Percentiles rank a stretch among this genome's conserved stretches.
Evolutionary conservation across 2,797 vertebrate species (phyloP).

Genomic region (Trachops cirrhosus): DNA sequence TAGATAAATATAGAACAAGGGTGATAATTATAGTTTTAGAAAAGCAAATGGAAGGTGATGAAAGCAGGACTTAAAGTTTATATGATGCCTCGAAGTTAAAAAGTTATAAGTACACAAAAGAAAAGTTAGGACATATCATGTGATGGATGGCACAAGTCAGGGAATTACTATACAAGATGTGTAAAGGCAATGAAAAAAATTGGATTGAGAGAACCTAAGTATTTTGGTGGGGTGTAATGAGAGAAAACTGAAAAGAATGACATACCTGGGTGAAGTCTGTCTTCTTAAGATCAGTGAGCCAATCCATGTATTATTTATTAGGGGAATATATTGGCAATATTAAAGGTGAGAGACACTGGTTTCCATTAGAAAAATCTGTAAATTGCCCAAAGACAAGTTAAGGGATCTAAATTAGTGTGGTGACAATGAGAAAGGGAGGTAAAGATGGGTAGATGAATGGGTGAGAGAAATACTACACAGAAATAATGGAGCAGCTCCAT

Average conservation of each 20-base stretch:
- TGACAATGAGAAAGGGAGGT: neutral
- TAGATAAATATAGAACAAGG: neutral
- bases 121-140: neutral
- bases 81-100: neutral
- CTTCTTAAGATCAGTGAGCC: neutral
- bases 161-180: neutral
- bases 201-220: neutral
- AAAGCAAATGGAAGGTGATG: neutral
- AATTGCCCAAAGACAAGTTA: neutral
- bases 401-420: neutral
- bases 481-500: neutral
- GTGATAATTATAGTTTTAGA: neutral
- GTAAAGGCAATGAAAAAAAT: neutral
- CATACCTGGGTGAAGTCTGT: neutral
- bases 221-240: neutral
- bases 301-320: neutral
- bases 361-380: neutral
- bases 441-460: neutral
- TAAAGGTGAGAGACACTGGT: neutral
- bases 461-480: neutral
- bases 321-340: neutral
- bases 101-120: neutral
- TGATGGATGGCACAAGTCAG: neutral
- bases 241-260: neutral
- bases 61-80: constrained; percentile 12